Evolutionary conservation across 2,797 vertebrate genomes (phyloP).

Genomic region (Bradypodion pumilum): DNA sequence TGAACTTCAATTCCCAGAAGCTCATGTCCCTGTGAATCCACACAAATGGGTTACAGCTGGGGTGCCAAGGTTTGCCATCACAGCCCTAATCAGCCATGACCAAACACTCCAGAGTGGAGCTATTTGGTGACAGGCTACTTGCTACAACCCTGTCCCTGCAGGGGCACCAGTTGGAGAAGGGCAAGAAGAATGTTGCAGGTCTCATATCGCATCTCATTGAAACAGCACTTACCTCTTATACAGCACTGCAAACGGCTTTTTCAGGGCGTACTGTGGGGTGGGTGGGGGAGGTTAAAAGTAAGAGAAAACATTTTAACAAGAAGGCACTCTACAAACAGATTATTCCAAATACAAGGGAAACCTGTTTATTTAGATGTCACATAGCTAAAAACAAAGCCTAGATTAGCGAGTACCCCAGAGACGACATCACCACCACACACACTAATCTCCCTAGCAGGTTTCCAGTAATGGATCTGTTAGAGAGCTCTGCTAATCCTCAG

Average conservation of each 20-base stretch:
- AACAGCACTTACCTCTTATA: slow-evolving; percentile 90
- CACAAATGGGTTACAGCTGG: no score
- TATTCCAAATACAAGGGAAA: neutral
- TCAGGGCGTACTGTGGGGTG: slow-evolving; percentile 92
- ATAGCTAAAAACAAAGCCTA: neutral
- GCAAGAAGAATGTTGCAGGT: neutral
- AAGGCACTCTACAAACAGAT: neutral
- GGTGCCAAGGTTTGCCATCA: no score
- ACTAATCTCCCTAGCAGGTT: neutral
- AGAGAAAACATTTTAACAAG: fast-evolving
- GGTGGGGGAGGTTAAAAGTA: slow-evolving; percentile 50
- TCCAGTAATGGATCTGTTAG: neutral
- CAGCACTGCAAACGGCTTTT: slow-evolving; percentile 90
- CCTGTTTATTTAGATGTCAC: neutral
- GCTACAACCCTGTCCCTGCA: no score
- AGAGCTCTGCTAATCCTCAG: neutral
- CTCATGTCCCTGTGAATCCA: no score
- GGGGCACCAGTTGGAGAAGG: no score
- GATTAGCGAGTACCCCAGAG: neutral
- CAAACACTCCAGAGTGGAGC: no score
- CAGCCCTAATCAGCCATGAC: no score
- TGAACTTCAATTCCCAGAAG: no score
- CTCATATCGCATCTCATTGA: slow-evolving; percentile 1
- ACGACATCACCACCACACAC: neutral
- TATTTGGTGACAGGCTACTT: no score